phyloP scores from a whole-genome alignment of 2,113 vertebrate species.

The Embiotoca jacksoni region DNA sequence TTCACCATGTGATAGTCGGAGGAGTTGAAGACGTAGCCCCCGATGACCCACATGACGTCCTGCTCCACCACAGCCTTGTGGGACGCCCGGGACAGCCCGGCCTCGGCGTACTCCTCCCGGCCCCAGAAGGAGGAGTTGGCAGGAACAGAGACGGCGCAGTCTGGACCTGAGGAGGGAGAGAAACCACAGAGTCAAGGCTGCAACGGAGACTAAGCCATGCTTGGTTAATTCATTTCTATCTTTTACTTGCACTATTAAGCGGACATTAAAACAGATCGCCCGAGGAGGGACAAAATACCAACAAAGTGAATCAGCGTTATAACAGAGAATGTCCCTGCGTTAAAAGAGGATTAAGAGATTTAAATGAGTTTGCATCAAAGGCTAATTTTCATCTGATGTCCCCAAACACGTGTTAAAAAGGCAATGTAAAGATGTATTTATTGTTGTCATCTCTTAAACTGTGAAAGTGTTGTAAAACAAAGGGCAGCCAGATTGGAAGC shows the following conservation, averaged over 20 bases:
- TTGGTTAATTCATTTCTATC: background rate
- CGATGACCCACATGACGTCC: slow-evolving; percentile 95
- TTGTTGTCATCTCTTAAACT: too few relatives aligned
- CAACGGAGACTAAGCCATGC: background rate
- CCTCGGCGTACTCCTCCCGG: slow-evolving; percentile 84
- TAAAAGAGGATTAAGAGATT: too few relatives aligned
- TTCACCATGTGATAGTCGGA: slow-evolving; percentile 94
- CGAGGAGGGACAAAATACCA: background rate
- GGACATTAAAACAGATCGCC: background rate
- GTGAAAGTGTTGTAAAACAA: too few relatives aligned
- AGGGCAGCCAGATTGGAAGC: too few relatives aligned
- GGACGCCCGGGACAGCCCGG: slow-evolving; percentile 90
- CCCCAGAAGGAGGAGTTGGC: slow-evolving; percentile 94
- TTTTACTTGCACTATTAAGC: background rate
- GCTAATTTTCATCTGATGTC: too few relatives aligned
- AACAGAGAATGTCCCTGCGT: background rate
- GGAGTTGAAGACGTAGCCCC: slow-evolving; percentile 97
- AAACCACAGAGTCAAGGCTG: slow-evolving; percentile 8
- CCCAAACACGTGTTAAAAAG: too few relatives aligned
- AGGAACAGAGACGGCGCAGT: slow-evolving; percentile 91
- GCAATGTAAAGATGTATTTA: too few relatives aligned
- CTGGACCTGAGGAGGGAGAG: slow-evolving; percentile 85
- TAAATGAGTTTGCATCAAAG: too few relatives aligned
- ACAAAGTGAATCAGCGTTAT: background rate
- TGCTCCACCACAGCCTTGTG: slow-evolving; percentile 92